A percentile compares a stretch with the other conserved stretches of the same genome.
These are phyloP conservation scores for Tapera naevia DNA, from an alignment of 2,797 vertebrate genomes.

Conservation along the genomic window DNA sequence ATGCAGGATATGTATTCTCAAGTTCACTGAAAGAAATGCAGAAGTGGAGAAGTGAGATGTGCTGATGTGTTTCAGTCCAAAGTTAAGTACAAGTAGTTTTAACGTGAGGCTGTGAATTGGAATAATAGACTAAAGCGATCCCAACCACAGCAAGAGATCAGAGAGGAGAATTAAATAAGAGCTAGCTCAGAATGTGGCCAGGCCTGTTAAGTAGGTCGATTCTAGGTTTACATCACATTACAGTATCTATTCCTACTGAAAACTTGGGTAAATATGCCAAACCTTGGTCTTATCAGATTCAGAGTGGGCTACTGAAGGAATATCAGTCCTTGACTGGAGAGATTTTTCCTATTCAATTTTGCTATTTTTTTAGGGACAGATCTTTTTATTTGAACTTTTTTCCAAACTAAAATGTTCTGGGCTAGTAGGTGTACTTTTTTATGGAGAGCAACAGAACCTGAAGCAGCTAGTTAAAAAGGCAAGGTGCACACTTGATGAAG, in stretches of 20 bases:
- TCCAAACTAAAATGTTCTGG: not conserved
- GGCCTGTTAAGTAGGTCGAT: not conserved
- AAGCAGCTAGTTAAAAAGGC: not conserved
- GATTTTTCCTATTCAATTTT: not conserved
- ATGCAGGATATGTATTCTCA: not conserved
- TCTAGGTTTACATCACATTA: not conserved
- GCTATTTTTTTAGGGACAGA: rapidly evolving
- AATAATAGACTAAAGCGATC: not conserved
- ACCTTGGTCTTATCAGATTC: not conserved
- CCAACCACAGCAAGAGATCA: not conserved
- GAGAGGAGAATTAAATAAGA: not conserved
- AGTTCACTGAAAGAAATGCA: not conserved
- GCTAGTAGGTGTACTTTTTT: not conserved
- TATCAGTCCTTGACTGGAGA: not conserved
- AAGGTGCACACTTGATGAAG: not conserved
- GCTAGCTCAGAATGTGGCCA: not conserved
- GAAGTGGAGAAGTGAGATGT: not conserved
- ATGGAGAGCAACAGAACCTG: not conserved
- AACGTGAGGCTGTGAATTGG: not conserved
- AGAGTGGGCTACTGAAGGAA: not conserved
- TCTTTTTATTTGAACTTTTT: not conserved
- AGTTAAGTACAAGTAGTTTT: not conserved
- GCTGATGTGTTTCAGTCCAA: not conserved
- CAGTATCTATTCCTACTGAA: not conserved
- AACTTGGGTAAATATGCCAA: not conserved